A percentile compares a stretch with the other conserved stretches of the same genome.
phyloP scores from a whole-genome alignment of 2,113 vertebrate species.

The Octodon degus region DNA sequence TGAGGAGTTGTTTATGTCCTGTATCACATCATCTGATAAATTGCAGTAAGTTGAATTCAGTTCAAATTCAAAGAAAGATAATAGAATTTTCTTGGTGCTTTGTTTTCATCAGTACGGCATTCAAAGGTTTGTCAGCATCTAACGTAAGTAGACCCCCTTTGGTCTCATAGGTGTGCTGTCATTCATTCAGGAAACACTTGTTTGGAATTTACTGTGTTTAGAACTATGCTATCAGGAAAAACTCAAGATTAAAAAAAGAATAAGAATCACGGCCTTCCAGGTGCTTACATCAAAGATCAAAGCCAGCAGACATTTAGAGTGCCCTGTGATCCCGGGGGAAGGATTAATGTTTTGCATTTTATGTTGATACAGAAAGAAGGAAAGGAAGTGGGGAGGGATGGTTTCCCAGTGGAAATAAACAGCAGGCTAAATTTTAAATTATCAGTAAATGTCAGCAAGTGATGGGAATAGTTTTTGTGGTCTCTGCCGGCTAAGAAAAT shows the following conservation, averaged over 20 bases:
- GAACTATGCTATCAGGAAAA: background rate
- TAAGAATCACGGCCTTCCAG: background rate
- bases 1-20: conserved; percentile 19
- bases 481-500: background rate
- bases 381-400: background rate
- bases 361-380: background rate
- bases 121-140: background rate
- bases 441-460: conserved; percentile 53
- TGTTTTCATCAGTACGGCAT: background rate
- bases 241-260: conserved; percentile 7
- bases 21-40: background rate
- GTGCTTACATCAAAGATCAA: conserved; percentile 50
- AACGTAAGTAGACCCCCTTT: background rate
- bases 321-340: background rate
- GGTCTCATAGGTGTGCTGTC: background rate
- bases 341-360: conserved; percentile 52
- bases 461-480: background rate
- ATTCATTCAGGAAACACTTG: conserved; percentile 54
- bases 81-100: conserved; percentile 35
- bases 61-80: conserved; percentile 13
- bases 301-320: conserved; percentile 32
- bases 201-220: background rate
- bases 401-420: conserved; percentile 52
- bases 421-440: conserved; percentile 49
- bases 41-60: background rate